Conservation (phyloP, 1,140 invertebrate species). For the Zaprionus ghesquierei region DNA sequence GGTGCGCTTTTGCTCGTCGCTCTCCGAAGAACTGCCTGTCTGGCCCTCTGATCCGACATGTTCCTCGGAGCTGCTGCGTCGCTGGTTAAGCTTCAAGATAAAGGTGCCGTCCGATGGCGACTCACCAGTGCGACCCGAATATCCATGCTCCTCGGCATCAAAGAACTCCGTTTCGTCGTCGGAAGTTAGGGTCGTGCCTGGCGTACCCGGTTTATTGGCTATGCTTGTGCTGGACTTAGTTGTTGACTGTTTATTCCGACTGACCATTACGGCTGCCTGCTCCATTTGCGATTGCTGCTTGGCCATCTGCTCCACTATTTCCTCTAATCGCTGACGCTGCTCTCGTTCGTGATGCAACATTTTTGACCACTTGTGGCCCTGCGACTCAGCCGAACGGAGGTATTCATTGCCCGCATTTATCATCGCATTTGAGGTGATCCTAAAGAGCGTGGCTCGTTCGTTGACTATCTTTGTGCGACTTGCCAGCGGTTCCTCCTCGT, state of each 20-base stretch:
- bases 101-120: conserved; percentile 83
- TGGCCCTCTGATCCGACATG: conserved; percentile 68
- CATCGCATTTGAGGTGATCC: conserved; percentile 97
- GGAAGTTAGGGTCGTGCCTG: conserved; percentile 84
- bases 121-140: conserved; percentile 53
- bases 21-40: conserved; percentile 83
- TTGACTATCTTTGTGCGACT: conserved; percentile 82
- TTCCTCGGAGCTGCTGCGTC: conserved; percentile 73
- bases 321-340: conserved; percentile 95
- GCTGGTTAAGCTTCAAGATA: conserved; percentile 86
- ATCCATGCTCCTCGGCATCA: conserved; percentile 91
- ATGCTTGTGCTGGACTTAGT: conserved; percentile 54
- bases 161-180: conserved; percentile 97
- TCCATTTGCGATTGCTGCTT: conserved; percentile 97
- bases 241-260: conserved; percentile 66
- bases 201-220: conserved; percentile 31
- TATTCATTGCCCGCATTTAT: conserved; percentile 97
- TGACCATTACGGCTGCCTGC: conserved; percentile 88
- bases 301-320: conserved; percentile 98
- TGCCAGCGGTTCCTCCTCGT: conserved; percentile 84
- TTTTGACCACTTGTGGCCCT: conserved; percentile 95
- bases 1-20: conserved; percentile 79
- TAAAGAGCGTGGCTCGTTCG: conserved; percentile 95
- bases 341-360: conserved; percentile 97
- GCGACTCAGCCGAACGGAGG: conserved; percentile 91